Percentiles rank a stretch among this genome's conserved stretches.
These are phyloP conservation scores for Agrochola lychnidis DNA, from an alignment of 2,888 invertebrate genomes.

Conservation along the genomic window DNA sequence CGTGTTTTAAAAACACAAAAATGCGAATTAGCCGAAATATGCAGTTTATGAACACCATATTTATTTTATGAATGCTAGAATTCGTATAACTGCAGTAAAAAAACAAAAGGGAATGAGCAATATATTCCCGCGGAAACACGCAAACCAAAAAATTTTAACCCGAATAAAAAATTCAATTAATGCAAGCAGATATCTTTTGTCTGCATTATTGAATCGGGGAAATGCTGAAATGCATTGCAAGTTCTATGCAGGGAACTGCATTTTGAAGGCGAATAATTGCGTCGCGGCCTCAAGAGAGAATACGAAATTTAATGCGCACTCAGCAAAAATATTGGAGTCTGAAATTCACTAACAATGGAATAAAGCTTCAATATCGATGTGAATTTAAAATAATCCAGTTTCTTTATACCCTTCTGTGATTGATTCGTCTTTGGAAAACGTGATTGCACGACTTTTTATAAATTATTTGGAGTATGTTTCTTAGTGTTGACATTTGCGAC, in stretches of 20 bases:
- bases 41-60: neutral
- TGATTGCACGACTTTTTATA: conserved; percentile 25
- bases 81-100: neutral
- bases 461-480: conserved; percentile 35
- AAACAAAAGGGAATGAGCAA: conserved; percentile 23
- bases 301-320: conserved; percentile 79
- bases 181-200: conserved; percentile 59
- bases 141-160: neutral
- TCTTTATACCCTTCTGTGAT: conserved; percentile 39
- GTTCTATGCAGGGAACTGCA: conserved; percentile 77
- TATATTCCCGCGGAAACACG: conserved; percentile 19
- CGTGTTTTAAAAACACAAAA: neutral
- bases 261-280: conserved; percentile 84
- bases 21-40: neutral
- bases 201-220: conserved; percentile 65
- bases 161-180: conserved; percentile 52
- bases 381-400: conserved; percentile 58
- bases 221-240: conserved; percentile 75
- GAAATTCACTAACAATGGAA: conserved; percentile 69
- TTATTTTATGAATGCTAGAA: conserved; percentile 22
- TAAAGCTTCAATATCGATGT: conserved; percentile 63
- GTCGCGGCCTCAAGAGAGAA: conserved; percentile 76
- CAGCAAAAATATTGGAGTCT: conserved; percentile 75
- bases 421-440: conserved; percentile 44
- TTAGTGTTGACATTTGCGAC: conserved; percentile 14